Percentiles rank a stretch among this genome's conserved stretches.
phyloP scores from a whole-genome alignment of 2,797 vertebrate genomes.

The Caiman crocodilus region DNA sequence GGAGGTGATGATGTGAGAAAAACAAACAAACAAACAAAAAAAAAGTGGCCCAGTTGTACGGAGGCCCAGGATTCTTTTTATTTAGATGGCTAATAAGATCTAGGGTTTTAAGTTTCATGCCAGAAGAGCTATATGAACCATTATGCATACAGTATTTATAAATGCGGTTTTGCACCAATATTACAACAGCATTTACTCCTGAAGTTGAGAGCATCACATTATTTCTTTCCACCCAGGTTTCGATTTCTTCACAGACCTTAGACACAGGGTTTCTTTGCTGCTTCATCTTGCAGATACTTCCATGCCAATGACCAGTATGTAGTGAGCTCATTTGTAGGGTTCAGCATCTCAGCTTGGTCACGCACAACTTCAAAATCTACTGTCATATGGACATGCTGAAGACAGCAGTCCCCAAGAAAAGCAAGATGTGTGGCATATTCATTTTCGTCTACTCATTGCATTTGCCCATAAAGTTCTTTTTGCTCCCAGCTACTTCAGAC shows the following conservation, averaged over 20 bases:
- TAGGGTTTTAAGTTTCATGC: constrained; percentile 24
- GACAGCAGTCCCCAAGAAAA: not conserved
- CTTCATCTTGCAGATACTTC: rapidly evolving
- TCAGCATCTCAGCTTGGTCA: not conserved
- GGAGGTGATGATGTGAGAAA: not conserved
- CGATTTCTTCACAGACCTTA: not conserved
- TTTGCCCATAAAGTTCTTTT: not conserved
- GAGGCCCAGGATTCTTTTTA: constrained; percentile 27
- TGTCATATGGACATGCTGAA: not conserved
- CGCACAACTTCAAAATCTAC: not conserved
- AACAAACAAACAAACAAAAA: not conserved
- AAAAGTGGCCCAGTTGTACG: constrained; percentile 33
- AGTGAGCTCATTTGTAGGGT: not conserved
- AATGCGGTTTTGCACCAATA: not conserved
- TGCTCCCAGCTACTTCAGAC: not conserved
- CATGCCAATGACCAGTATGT: rapidly evolving
- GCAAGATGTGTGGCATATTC: not conserved
- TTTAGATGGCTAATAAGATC: not conserved
- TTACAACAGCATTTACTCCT: not conserved
- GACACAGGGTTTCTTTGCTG: not conserved
- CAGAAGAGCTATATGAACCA: constrained; percentile 31
- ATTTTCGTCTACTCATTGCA: not conserved
- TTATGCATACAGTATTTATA: not conserved
- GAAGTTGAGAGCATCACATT: not conserved
- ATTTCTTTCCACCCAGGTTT: not conserved